phyloP scores from a whole-genome alignment of 2,113 vertebrate genomes.

The Serinus canaria region DNA sequence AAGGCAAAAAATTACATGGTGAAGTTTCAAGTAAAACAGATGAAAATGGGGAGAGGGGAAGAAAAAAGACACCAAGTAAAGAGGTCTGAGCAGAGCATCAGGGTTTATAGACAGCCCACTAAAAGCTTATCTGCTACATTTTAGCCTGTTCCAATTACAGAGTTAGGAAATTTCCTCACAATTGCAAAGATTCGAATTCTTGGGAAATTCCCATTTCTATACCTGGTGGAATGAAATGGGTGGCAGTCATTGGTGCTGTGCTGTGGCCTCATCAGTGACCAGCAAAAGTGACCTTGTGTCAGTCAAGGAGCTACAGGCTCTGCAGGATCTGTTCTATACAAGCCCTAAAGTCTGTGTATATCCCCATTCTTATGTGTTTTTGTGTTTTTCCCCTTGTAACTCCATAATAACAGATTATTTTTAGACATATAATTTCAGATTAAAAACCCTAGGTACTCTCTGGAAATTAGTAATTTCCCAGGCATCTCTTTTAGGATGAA shows the following conservation, averaged over 20 bases:
- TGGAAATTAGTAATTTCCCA: not conserved
- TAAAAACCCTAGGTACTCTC: not conserved
- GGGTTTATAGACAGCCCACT: not conserved
- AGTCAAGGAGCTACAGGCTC: not conserved
- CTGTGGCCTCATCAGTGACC: not conserved
- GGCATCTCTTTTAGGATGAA: not conserved
- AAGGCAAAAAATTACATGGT: not conserved
- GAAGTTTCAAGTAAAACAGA: not conserved
- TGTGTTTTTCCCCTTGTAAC: not conserved
- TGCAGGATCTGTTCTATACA: not conserved
- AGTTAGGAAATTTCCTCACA: not conserved
- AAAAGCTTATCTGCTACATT: not conserved
- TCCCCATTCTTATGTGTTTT: fast-evolving
- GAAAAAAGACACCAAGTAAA: not conserved
- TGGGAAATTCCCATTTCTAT: fast-evolving
- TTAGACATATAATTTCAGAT: not conserved
- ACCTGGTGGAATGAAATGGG: not conserved
- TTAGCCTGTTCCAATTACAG: not conserved
- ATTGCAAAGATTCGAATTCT: not conserved
- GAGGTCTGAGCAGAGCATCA: not conserved
- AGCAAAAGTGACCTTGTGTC: not conserved
- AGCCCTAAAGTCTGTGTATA: not conserved
- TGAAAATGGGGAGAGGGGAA: not conserved
- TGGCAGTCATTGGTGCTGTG: fast-evolving
- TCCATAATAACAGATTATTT: not conserved